These are phyloP conservation scores for Gallinago nigripennis DNA, from an alignment of 2,797 vertebrate genomes.

Conservation along the genomic window DNA sequence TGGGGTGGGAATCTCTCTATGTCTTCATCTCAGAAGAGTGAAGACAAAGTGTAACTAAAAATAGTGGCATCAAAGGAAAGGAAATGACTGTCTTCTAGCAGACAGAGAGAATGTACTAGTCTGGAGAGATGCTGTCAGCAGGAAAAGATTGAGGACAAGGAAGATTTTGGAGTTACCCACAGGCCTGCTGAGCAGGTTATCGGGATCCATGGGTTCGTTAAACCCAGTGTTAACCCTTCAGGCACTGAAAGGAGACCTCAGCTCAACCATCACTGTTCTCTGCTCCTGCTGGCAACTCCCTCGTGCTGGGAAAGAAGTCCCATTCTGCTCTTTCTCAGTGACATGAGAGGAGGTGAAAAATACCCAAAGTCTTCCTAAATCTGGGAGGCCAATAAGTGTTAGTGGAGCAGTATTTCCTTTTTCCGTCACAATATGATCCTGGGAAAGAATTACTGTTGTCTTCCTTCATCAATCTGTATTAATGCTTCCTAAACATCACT, in stretches of 20 bases:
- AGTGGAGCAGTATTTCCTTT: not conserved
- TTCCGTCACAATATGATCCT: accelerated
- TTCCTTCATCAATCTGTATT: not conserved
- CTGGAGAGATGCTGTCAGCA: not conserved
- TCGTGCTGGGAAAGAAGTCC: not conserved
- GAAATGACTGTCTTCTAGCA: not conserved
- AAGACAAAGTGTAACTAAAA: not conserved
- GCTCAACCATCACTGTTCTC: not conserved
- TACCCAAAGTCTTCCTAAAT: not conserved
- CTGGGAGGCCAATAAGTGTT: accelerated
- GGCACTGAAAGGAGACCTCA: not conserved
- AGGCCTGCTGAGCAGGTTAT: not conserved
- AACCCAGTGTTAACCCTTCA: not conserved
- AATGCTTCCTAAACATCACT: not conserved
- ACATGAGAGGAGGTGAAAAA: not conserved
- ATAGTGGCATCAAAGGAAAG: not conserved
- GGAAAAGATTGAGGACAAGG: not conserved
- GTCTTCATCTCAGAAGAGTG: not conserved
- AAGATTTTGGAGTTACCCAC: not conserved
- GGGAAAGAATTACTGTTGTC: not conserved
- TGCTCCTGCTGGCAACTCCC: not conserved
- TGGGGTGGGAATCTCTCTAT: not conserved
- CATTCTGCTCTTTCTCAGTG: not conserved
- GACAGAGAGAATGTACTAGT: not conserved
- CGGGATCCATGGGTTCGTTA: not conserved